Base-by-base conservation (phyloP, 2,113 vertebrate species). In the Setophaga kirtlandii region DNA sequence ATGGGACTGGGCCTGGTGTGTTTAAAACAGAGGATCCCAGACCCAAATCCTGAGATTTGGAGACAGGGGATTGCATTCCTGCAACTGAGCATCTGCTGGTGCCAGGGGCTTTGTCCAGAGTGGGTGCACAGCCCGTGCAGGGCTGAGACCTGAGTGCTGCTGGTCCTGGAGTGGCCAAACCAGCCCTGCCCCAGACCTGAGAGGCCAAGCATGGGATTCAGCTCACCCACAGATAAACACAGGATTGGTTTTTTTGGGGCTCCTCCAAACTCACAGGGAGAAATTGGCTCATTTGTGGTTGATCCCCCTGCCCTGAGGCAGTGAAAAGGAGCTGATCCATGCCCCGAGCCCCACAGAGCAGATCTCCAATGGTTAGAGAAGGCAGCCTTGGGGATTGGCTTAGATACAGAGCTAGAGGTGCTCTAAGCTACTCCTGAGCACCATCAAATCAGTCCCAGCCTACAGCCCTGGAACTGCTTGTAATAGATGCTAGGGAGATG, bases 141-240 rank as follows among this genome's bases (percentile, higher is more conserved):
- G 33, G 70, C 46, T 79, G 37, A 82, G 46, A 74, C 55, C 42
- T 52, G 53, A 21, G 35, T 69, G 73, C 68, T 81, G 55, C 35
- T 39, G 30, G 6, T 60, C n/a, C 78, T 39, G 55, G 10, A 35
- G 31, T 10, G 21, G 22, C 33, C 76, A 87, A 9, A 69, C 6
- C n/a, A 81, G 5, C 50, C n/a, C 74, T 56, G n/a, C 17, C 35
- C 8, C 28, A 64, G 21, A 14, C 28, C 16, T 41, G n/a, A 59
- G 44, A 68, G 2, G 4, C 35, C 2, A 3, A 58, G 10, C 19
- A 17, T 7, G 30, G 64, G 12, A 37, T 39, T n/a, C 55, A 69
- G 46, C n/a, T 53, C 69, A 18, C 5, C 30, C 12, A 19, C 12
- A 47, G 49, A 23, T 3, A 74, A 0, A 27, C 0, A 27, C 0